Base-by-base conservation (phyloP, 1,140 invertebrate species). In the Proales similis region DNA sequence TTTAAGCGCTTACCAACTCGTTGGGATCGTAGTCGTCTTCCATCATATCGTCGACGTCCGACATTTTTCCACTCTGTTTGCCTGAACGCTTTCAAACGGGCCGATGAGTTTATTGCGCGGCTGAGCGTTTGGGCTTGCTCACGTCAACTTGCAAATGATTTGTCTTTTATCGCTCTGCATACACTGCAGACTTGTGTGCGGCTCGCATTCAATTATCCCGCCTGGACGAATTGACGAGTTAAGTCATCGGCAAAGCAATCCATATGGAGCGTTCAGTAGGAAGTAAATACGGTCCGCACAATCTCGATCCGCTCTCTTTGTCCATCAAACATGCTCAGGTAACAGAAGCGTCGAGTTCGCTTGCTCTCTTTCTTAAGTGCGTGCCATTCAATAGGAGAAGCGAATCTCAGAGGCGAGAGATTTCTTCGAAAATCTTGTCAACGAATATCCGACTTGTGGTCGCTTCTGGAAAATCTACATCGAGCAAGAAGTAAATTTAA, bases 381-480 rank as follows among this genome's bases (percentile, higher is more conserved):
- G n/a, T n/a, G n/a, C n/a, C n/a, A 9, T 36, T 36, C 9, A 36
- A 36, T 85, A 95, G 78, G 85, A 83, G 1, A 83, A 90, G 68
- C 84, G 85, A 47, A 90, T 96, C 46, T 86, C 87, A 63, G 88
- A 94, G 74, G 88, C 92, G 7, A 79, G 93, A 43, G 80, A 83
- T 7, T 82, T 95, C 62, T 98, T 94, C 74, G 94, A 99, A 77
- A 86, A 86, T 68, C 79, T 99, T 1, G 87, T 98, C 1, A 76
- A 79, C 12, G 88, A 90, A 14, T 99, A 97, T 73, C 90, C 92
- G 4, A 94, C 90, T 30, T 87, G 90, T 38, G 94, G 92, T 1
- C 82, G 90, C 64, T 99, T 91, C 75, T 98, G 94, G 94, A 96
- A 95, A 78, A 88, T 94, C 66, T 98, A 95, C 77, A 97, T 99